phyloP scores from a whole-genome alignment of 1,140 invertebrate genomes.

The Lordiphosa stackelbergi region DNA sequence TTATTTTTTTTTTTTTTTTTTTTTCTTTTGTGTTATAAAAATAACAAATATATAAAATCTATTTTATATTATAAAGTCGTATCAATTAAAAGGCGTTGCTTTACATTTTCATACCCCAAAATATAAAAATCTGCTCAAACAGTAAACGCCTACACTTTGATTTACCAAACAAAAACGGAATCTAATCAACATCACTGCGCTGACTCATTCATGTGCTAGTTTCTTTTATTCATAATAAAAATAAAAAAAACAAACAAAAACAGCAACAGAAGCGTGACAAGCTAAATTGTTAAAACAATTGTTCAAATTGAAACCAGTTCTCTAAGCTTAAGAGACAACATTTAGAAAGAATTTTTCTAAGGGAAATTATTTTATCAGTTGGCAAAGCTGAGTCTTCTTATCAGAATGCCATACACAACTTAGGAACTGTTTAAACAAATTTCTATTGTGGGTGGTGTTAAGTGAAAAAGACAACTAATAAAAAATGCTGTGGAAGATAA shows the following conservation, averaged over 20 bases:
- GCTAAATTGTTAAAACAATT: slow-evolving; percentile 36
- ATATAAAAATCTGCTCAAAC: background rate
- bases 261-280: slow-evolving; percentile 56
- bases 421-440: slow-evolving; percentile 27
- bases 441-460: slow-evolving; percentile 15
- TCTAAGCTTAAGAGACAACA: background rate
- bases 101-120: background rate
- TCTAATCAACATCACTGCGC: slow-evolving; percentile 44
- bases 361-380: slow-evolving; percentile 51
- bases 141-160: background rate
- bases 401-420: slow-evolving; percentile 16
- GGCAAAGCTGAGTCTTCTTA: slow-evolving; percentile 13
- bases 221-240: slow-evolving; percentile 54
- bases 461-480: slow-evolving; percentile 10
- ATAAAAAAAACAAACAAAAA: slow-evolving; percentile 20
- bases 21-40: too few species aligned
- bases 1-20: too few species aligned
- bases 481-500: slow-evolving; percentile 9
- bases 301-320: slow-evolving; percentile 35
- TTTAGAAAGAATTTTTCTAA: background rate
- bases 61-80: too few species aligned
- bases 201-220: slow-evolving; percentile 53
- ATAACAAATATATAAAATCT: too few species aligned
- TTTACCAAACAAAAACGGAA: slow-evolving; percentile 23
- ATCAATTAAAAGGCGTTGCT: slow-evolving; percentile 8